phyloP scores from a whole-genome alignment of 2,113 vertebrate genomes.

The Podarcis muralis region DNA sequence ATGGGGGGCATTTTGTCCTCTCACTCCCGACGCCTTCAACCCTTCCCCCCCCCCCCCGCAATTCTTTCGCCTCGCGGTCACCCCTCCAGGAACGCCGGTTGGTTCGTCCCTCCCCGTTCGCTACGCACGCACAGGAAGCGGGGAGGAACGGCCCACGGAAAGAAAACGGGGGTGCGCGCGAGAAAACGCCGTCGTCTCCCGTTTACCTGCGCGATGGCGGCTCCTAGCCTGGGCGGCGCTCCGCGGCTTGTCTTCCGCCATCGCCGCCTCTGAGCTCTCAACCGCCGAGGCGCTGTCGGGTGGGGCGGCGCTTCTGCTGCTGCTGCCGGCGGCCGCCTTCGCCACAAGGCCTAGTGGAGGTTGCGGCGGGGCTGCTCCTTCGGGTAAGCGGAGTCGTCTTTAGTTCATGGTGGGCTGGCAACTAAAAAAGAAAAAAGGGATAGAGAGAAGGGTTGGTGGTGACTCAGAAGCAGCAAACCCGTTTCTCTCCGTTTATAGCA shows the following conservation, averaged over 20 bases:
- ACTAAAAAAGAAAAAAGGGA: too few species aligned
- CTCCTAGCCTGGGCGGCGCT: fast-evolving
- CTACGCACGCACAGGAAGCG: background rate
- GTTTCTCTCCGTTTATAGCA: too few species aligned
- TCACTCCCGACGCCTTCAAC: too few species aligned
- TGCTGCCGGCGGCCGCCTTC: background rate
- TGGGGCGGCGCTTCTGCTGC: background rate
- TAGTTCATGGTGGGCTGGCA: too few species aligned
- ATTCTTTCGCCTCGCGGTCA: too few species aligned
- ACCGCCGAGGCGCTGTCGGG: background rate
- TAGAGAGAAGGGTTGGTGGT: too few species aligned
- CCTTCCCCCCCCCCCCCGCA: too few species aligned
- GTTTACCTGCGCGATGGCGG: conserved; percentile 35
- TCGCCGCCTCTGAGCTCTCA: conserved; percentile 51
- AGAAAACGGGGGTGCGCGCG: background rate
- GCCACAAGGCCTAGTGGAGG: background rate
- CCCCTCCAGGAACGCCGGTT: fast-evolving
- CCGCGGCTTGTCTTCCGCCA: background rate
- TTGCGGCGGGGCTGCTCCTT: background rate
- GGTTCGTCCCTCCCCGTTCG: background rate
- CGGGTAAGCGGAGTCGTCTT: background rate
- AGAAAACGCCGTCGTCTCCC: fast-evolving
- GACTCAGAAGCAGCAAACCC: too few species aligned
- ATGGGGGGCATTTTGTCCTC: too few species aligned
- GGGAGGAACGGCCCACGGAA: background rate